Evolutionary conservation across 2,888 invertebrate genomes (phyloP).

Genomic region (Nipponacmea schrenckii): DNA sequence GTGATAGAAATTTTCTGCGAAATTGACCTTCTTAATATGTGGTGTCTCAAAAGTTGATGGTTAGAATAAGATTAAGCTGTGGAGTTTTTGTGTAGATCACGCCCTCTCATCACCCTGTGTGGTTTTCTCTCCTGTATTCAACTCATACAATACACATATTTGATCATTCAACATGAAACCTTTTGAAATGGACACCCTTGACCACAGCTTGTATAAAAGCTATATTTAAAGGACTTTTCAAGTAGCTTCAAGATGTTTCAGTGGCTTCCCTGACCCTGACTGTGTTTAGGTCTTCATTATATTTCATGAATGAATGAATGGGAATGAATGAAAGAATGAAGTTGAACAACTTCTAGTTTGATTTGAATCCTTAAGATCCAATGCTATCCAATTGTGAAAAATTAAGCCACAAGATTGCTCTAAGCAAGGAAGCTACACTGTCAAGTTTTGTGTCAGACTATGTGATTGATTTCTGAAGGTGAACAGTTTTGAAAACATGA

Average conservation of each 20-base stretch:
- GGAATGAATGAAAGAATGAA: too few relatives aligned
- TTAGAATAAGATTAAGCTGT: background rate
- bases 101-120: background rate
- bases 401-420: too few relatives aligned
- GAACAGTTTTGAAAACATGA: too few relatives aligned
- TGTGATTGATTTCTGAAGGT: too few relatives aligned
- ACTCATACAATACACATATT: background rate
- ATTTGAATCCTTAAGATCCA: too few relatives aligned
- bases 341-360: too few relatives aligned
- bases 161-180: background rate
- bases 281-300: too few relatives aligned
- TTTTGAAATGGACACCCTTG: slow-evolving; percentile 8
- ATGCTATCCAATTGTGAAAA: too few relatives aligned
- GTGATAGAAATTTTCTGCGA: background rate
- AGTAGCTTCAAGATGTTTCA: background rate
- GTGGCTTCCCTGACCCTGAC: too few relatives aligned
- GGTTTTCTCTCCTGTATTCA: background rate
- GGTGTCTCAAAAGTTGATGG: background rate
- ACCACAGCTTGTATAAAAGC: background rate
- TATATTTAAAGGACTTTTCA: slow-evolving; percentile 4
- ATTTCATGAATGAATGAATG: too few relatives aligned
- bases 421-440: too few relatives aligned
- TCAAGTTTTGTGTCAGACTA: too few relatives aligned
- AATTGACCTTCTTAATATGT: background rate
- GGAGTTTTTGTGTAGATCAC: background rate